These are phyloP conservation scores for Chiridota heheva DNA, from an alignment of 35 echinoderm and acorn worm genomes.

Conservation along the genomic window DNA sequence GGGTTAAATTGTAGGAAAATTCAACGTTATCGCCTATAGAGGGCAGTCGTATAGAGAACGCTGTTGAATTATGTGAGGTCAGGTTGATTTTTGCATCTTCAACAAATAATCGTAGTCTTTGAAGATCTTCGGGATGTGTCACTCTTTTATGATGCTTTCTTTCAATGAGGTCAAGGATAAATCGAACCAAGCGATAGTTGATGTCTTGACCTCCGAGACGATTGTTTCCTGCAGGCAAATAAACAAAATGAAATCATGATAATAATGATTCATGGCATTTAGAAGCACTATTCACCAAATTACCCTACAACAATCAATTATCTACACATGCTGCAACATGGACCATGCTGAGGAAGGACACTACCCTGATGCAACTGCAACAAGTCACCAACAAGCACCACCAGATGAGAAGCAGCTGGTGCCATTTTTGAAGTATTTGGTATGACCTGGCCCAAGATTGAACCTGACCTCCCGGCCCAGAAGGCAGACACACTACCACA, in stretches of 20 bases:
- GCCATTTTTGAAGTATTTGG: no score
- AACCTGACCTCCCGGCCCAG: no score
- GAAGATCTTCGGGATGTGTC: constrained; percentile 64
- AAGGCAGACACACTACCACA: no score
- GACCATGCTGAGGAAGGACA: no score
- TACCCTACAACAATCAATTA: background rate
- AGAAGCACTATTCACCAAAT: no score
- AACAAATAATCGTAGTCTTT: constrained; percentile 59
- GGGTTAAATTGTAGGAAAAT: constrained; percentile 50
- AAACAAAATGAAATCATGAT: background rate
- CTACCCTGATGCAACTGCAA: no score
- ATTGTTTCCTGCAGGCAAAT: constrained; percentile 64
- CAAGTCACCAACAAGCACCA: no score
- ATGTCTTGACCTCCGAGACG: constrained; percentile 86
- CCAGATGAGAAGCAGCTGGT: no score
- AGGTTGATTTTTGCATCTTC: constrained; percentile 77
- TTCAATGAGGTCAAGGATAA: constrained; percentile 50
- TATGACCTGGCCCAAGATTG: no score
- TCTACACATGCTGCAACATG: no score
- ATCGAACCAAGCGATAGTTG: constrained; percentile 56
- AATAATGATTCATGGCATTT: background rate
- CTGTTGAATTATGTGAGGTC: constrained; percentile 24
- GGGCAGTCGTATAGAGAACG: constrained; percentile 21
- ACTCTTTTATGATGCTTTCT: constrained; percentile 28
- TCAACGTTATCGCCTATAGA: constrained; percentile 33